A percentile compares a stretch with the other conserved stretches of the same genome.
phyloP scores from a whole-genome alignment of 2,113 vertebrate genomes.

The Cercocebus atys region DNA sequence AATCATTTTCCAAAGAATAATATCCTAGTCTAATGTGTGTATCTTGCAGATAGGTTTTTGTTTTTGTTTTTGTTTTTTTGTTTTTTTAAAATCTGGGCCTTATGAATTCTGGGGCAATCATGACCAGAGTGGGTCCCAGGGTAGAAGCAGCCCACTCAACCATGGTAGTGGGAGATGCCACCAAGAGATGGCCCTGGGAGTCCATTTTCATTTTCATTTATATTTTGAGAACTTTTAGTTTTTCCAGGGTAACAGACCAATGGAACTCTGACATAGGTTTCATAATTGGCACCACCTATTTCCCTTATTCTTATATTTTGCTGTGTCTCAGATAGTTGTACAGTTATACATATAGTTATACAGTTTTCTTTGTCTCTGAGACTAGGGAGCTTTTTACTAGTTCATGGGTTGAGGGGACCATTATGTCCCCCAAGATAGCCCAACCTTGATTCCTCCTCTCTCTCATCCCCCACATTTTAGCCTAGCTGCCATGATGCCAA shows the following conservation, averaged over 20 bases:
- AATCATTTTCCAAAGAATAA: constrained; percentile 57
- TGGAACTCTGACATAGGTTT: not conserved
- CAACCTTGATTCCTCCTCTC: not conserved
- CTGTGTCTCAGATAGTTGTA: not conserved
- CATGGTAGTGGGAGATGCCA: not conserved
- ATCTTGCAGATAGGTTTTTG: constrained; percentile 26
- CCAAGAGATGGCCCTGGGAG: not conserved
- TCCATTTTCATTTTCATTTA: not conserved
- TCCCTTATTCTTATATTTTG: not conserved
- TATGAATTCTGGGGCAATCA: constrained; percentile 16
- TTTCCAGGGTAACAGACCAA: not conserved
- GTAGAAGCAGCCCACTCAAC: not conserved
- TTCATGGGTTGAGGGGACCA: not conserved
- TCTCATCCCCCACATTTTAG: not conserved
- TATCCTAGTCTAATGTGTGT: constrained; percentile 51
- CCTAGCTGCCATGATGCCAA: not conserved
- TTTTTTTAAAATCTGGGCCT: not conserved
- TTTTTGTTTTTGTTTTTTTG: not conserved
- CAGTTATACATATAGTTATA: not conserved
- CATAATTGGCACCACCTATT: not conserved
- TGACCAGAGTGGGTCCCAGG: not conserved
- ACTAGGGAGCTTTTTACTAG: not conserved
- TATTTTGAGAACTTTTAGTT: not conserved
- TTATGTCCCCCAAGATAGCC: not conserved
- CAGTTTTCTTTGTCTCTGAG: not conserved